Conservation (phyloP, 1,140 invertebrate species). For the Sinella curviseta region DNA sequence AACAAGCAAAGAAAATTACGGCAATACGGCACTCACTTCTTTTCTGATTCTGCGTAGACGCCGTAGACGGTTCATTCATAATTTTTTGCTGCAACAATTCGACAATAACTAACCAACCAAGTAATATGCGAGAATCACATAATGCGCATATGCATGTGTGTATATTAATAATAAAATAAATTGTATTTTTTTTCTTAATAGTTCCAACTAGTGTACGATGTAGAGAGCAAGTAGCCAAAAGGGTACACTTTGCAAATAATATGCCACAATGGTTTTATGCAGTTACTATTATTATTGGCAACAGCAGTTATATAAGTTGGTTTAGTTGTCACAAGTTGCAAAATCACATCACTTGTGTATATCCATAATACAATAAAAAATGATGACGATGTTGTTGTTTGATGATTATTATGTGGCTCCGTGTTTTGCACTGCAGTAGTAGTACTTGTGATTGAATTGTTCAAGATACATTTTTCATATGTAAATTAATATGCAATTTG, state of each 20-base stretch:
- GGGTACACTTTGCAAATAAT: too few species aligned
- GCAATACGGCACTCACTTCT: not conserved
- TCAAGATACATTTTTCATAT: too few species aligned
- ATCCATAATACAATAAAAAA: slow-evolving; percentile 8
- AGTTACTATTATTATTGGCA: slow-evolving; percentile 7
- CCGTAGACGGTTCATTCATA: not conserved
- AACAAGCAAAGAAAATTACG: too few species aligned
- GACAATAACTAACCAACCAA: not conserved
- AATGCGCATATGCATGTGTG: not conserved
- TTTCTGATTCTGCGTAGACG: not conserved
- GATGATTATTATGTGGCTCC: too few species aligned
- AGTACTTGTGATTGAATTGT: too few species aligned
- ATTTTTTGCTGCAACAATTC: not conserved
- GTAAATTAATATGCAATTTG: too few species aligned
- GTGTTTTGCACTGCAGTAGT: too few species aligned
- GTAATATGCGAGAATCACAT: not conserved
- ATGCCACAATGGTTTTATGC: too few species aligned
- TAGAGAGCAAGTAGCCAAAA: not conserved
- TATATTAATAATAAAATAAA: not conserved
- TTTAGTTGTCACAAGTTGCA: slow-evolving; percentile 25
- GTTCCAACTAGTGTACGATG: not conserved
- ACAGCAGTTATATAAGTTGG: not conserved
- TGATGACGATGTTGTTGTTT: too few species aligned
- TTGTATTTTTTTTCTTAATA: too few species aligned
- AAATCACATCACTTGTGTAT: slow-evolving; percentile 2